phyloP scores from a whole-genome alignment of 92 coral and sea anemone genomes.

The Chrysogorgia sp. region DNA sequence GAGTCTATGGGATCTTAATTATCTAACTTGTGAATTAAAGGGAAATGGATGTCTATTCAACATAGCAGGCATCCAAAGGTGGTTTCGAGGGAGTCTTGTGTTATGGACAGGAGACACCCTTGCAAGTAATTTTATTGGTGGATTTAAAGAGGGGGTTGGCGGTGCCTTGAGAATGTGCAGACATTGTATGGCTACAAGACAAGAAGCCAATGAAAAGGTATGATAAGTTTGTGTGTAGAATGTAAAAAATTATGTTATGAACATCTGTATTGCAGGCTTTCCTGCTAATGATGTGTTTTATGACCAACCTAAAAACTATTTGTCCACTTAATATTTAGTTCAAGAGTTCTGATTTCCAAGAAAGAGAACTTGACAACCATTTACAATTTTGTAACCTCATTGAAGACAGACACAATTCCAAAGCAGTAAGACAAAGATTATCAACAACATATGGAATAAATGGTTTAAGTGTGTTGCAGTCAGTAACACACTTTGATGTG shows the following conservation, averaged over 20 bases:
- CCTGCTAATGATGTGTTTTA: too few relatives aligned
- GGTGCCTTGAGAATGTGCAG: conserved; percentile 41
- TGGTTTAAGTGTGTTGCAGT: conserved; percentile 17
- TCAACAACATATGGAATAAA: conserved; percentile 39
- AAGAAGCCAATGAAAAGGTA: neutral
- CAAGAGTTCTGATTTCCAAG: neutral
- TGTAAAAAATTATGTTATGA: too few relatives aligned
- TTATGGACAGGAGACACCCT: conserved; percentile 54
- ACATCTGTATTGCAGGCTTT: too few relatives aligned
- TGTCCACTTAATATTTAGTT: too few relatives aligned
- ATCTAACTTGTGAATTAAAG: neutral
- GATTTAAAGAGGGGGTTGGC: conserved; percentile 54
- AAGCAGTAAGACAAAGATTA: conserved; percentile 4
- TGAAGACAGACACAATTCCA: conserved; percentile 29
- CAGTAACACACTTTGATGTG: conserved; percentile 34
- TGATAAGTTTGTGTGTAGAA: too few relatives aligned
- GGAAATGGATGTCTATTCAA: conserved; percentile 31
- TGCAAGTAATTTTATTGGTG: conserved; percentile 37
- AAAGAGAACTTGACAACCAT: conserved; percentile 16
- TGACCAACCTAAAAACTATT: too few relatives aligned
- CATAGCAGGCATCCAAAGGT: conserved; percentile 27
- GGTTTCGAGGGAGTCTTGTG: conserved; percentile 35
- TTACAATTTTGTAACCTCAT: conserved; percentile 1
- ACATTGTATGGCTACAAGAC: conserved; percentile 28
- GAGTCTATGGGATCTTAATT: too few relatives aligned